These are phyloP conservation scores for Mormyrops boulengeri DNA, from an alignment of 2,797 vertebrate genomes.

Conservation along the genomic window DNA sequence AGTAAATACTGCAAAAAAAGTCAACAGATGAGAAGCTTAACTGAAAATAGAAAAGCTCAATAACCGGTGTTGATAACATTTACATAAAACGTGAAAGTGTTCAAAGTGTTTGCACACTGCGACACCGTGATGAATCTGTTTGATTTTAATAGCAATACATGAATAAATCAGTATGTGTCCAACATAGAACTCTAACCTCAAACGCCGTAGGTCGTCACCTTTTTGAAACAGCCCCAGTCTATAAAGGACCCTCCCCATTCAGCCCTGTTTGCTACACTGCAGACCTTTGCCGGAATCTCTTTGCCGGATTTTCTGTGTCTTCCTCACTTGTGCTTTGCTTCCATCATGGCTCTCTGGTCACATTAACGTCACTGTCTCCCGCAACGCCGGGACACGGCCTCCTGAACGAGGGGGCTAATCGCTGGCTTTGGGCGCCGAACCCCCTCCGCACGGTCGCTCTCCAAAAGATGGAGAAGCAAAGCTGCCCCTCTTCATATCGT, in stretches of 20 bases:
- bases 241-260: background rate
- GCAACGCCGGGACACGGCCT: background rate
- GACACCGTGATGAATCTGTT: background rate
- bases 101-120: background rate
- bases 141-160: background rate
- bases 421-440: conserved; percentile 10
- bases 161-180: background rate
- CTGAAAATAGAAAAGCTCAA: background rate
- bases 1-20: background rate
- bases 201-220: background rate
- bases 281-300: background rate
- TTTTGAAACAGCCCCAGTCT: too few relatives aligned
- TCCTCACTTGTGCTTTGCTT: background rate
- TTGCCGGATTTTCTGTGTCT: background rate
- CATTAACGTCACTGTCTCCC: background rate
- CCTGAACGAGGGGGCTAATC: conserved; percentile 18
- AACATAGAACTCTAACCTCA: background rate
- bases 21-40: background rate
- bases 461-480: conserved; percentile 25
- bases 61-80: background rate
- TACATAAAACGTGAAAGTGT: background rate
- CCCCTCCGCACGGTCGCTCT: background rate
- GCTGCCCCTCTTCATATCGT: conserved; percentile 25
- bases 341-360: background rate
- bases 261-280: background rate